Percentiles rank a stretch among this genome's conserved stretches.
Conservation (phyloP, 2,797 vertebrate species). For the Ptychadena robeensis region DNA sequence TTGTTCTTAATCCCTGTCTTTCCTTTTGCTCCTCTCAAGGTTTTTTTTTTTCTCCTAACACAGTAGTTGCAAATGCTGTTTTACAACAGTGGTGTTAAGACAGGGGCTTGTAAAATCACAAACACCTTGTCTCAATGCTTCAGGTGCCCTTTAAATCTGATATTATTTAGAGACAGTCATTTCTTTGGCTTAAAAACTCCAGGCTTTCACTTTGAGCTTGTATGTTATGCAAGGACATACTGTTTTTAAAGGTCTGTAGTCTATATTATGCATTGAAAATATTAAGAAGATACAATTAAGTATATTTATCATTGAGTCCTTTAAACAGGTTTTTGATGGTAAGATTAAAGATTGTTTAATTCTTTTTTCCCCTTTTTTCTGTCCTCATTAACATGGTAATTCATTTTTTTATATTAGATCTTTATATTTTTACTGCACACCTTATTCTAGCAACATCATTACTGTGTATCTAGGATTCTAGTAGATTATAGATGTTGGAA, state of each 20-base stretch:
- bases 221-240: not conserved
- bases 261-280: not conserved
- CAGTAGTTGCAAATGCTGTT: conserved; percentile 1
- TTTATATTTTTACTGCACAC: no score
- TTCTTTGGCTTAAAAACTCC: not conserved
- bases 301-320: not conserved
- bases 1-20: conserved; percentile 27
- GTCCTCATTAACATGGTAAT: no score
- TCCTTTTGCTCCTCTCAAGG: not conserved
- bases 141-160: not conserved
- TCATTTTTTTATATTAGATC: no score
- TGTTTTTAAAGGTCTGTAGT: not conserved
- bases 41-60: conserved; percentile 1
- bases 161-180: not conserved
- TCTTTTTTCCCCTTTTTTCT: no score
- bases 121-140: not conserved
- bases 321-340: not conserved
- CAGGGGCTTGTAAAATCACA: not conserved
- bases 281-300: not conserved
- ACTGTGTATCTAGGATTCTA: no score
- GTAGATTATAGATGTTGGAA: no score
- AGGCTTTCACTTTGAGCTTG: not conserved
- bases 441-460: no score
- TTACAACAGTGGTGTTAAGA: not conserved
- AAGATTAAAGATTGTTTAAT: not conserved